Conservation (phyloP, 2,797 vertebrate genomes). For the Mergus octosetaceus region DNA sequence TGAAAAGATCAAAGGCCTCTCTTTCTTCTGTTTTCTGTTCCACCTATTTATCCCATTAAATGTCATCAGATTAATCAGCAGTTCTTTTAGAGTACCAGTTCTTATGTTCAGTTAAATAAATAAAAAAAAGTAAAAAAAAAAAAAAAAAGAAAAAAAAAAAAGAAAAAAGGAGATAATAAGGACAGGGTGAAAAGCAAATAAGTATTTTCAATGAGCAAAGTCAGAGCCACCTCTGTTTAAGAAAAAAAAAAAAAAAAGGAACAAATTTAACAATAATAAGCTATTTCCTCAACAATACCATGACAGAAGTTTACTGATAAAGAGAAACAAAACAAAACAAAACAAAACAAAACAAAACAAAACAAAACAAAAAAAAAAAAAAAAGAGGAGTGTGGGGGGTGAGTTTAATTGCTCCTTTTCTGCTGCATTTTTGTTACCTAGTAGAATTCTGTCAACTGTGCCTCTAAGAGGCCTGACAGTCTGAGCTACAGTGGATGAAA, state of each 20-base stretch:
- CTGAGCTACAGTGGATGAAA: not conserved
- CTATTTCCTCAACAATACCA: not conserved
- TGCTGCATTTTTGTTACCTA: not conserved
- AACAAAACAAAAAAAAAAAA: not conserved
- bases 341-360: not conserved
- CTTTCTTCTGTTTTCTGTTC: not conserved
- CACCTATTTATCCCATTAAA: slow-evolving; percentile 42
- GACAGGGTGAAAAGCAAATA: not conserved
- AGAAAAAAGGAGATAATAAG: not conserved
- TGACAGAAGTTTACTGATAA: not conserved
- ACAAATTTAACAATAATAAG: not conserved
- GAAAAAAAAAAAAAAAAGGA: not conserved
- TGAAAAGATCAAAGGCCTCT: slow-evolving; percentile 55
- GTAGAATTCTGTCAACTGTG: not conserved
- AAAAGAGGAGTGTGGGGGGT: no score
- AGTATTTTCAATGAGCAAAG: not conserved
- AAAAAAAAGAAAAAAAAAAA: not conserved
- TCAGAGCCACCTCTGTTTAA: not conserved
- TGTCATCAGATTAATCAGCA: slow-evolving; percentile 5
- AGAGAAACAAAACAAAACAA: not conserved
- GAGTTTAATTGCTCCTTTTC: not conserved
- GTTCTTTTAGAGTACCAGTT: slow-evolving; percentile 24
- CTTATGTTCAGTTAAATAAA: not conserved
- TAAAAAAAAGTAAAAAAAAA: not conserved
- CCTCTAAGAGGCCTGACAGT: not conserved